These are phyloP conservation scores for Sinelater perroti DNA, from an alignment of 2,888 invertebrate species.

Conservation along the genomic window DNA sequence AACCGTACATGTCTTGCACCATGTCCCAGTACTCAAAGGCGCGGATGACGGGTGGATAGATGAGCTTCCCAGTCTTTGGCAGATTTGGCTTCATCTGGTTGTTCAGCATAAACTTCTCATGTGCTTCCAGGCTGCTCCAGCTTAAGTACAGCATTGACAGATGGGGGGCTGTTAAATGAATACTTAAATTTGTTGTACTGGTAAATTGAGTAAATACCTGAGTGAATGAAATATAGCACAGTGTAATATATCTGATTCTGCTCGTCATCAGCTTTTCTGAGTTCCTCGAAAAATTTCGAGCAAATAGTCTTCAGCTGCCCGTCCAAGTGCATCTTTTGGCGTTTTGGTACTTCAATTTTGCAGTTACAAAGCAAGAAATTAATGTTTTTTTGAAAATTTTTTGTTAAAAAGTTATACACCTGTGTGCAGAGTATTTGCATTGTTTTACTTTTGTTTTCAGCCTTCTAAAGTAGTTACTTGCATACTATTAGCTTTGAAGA, in stretches of 20 bases:
- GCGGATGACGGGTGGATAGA: constrained; percentile 31
- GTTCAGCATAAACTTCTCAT: constrained; percentile 32
- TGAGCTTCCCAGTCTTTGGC: constrained; percentile 17
- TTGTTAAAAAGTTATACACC: no score
- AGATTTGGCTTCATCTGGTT: constrained; percentile 22
- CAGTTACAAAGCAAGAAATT: no score
- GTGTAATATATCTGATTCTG: constrained; percentile 18
- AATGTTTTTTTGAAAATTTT: no score
- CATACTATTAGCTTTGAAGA: no score
- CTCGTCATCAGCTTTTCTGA: constrained; percentile 12
- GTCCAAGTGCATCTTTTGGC: not conserved
- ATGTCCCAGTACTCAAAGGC: constrained; percentile 35
- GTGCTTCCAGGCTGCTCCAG: constrained; percentile 20
- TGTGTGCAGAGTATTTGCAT: no score
- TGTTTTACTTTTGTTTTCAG: no score
- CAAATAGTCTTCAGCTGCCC: not conserved
- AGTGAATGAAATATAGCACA: constrained; percentile 32
- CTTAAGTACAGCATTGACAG: constrained; percentile 33
- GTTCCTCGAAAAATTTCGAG: constrained; percentile 14
- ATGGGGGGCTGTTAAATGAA: constrained; percentile 27
- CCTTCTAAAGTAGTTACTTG: no score
- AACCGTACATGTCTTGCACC: constrained; percentile 36
- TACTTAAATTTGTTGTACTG: not conserved
- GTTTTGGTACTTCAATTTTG: no score
- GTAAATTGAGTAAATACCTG: constrained; percentile 16